Percentiles rank a stretch among this genome's conserved stretches.
Conservation (phyloP, 2,888 invertebrate genomes). For the Eretmocerus hayati region DNA sequence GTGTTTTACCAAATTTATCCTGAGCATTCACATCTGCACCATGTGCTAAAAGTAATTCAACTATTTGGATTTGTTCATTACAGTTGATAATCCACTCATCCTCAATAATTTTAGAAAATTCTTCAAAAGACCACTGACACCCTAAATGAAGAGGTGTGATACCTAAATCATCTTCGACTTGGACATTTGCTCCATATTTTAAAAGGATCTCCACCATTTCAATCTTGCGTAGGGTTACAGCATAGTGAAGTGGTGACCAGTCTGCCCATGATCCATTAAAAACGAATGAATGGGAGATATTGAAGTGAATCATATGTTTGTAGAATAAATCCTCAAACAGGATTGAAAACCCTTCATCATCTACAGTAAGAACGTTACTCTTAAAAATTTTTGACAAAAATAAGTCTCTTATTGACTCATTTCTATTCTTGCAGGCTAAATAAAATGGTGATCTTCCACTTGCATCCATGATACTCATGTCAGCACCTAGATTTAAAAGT, state of each 20-base stretch:
- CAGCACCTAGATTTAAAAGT: not conserved
- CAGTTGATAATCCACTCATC: not conserved
- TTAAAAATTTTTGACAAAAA: not conserved
- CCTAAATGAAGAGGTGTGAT: constrained; percentile 5
- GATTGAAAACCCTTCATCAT: constrained; percentile 1
- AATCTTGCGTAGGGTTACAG: not conserved
- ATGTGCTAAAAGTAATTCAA: not conserved
- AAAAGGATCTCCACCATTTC: constrained; percentile 3
- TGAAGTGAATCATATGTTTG: constrained; percentile 1
- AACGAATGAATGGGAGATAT: not conserved
- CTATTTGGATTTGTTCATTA: constrained; percentile 1
- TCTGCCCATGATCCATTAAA: not conserved
- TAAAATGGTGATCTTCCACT: not conserved
- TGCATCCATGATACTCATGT: not conserved
- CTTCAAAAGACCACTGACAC: not conserved
- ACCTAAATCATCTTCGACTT: not conserved
- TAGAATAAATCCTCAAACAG: not conserved
- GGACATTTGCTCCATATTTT: not conserved
- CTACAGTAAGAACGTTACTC: not conserved
- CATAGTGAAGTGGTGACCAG: constrained; percentile 1
- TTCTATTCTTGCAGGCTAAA: not conserved
- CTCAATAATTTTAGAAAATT: not conserved
- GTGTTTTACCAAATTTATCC: constrained; percentile 2
- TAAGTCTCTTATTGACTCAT: not conserved
- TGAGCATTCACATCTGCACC: not conserved